phyloP scores from a whole-genome alignment of 2,888 invertebrate species.

The Amaurobius ferox region DNA sequence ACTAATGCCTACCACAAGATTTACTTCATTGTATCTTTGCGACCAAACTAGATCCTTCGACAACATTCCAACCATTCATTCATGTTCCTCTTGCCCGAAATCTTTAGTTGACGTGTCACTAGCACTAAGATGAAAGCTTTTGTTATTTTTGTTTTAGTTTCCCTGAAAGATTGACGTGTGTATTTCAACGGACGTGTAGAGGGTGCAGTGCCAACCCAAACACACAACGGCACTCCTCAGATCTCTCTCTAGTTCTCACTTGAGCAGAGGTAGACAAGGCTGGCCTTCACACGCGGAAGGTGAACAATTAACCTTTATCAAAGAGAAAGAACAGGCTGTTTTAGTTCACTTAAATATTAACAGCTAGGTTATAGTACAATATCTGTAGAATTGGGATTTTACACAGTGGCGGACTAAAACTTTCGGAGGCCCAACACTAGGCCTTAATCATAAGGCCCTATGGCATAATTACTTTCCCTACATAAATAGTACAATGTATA shows the following conservation, averaged over 20 bases:
- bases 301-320: background rate
- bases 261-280: background rate
- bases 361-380: background rate
- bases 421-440: too few relatives aligned
- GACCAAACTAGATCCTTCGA: too few relatives aligned
- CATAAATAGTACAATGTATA: too few relatives aligned
- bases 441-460: too few relatives aligned
- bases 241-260: background rate
- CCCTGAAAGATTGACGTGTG: constrained; percentile 8
- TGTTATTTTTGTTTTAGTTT: background rate
- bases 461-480: too few relatives aligned
- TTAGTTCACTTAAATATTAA: background rate
- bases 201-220: background rate
- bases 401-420: too few relatives aligned
- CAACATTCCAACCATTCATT: too few relatives aligned
- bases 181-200: constrained; percentile 3
- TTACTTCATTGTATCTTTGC: too few relatives aligned
- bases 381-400: too few relatives aligned
- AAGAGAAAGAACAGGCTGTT: background rate
- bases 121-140: background rate
- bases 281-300: background rate
- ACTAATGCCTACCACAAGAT: too few relatives aligned
- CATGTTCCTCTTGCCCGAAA: background rate
- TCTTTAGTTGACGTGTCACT: background rate
- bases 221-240: background rate